phyloP scores from a whole-genome alignment of 2,113 vertebrate genomes.

The Riparia riparia region DNA sequence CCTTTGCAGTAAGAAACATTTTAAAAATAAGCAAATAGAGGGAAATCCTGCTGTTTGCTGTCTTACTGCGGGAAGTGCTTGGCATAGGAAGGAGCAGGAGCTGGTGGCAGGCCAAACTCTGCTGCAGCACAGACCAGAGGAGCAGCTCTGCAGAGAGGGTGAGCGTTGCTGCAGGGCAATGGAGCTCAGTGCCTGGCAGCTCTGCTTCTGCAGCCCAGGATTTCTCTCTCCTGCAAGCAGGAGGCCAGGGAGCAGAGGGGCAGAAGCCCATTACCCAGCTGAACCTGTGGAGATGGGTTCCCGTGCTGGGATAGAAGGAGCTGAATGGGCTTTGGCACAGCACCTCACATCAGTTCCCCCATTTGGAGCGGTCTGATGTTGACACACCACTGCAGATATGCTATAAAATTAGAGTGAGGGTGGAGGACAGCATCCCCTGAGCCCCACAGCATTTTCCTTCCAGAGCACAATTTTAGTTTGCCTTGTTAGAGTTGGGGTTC shows the following conservation, averaged over 20 bases:
- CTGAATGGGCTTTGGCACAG: not conserved
- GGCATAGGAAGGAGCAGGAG: not conserved
- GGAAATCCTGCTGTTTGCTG: conserved; percentile 6
- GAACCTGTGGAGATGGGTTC: not conserved
- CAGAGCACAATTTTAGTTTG: not conserved
- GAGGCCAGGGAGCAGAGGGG: not conserved
- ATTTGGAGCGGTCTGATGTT: not conserved
- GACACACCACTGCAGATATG: not conserved
- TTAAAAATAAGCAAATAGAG: not conserved
- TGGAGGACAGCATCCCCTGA: not conserved
- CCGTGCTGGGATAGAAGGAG: not conserved
- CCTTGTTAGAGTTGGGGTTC: not conserved
- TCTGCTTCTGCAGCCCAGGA: not conserved
- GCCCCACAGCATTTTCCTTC: not conserved
- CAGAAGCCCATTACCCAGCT: not conserved
- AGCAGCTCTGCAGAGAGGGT: not conserved
- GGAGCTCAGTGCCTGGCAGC: not conserved
- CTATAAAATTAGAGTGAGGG: not conserved
- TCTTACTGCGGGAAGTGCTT: not conserved
- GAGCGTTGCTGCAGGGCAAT: not conserved
- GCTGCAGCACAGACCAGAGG: not conserved
- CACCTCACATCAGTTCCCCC: not conserved
- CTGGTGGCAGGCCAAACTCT: not conserved
- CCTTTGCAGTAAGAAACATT: not conserved
- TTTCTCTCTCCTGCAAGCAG: not conserved